Evolutionary conservation across 2,888 invertebrate species (phyloP).

Genomic region (Drosophila atroscutellata): DNA sequence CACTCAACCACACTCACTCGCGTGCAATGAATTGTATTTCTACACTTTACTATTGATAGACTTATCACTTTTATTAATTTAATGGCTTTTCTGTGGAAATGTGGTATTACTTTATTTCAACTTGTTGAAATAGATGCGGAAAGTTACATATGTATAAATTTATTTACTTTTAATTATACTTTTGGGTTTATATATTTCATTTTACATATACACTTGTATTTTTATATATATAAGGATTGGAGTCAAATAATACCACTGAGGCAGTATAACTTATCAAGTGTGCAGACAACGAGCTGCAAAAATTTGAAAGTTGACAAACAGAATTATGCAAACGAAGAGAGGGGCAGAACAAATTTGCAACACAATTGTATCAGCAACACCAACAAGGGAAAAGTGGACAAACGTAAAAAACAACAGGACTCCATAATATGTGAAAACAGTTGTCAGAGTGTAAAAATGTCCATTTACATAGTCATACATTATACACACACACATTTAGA

Average conservation of each 20-base stretch:
- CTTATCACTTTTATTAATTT: background rate
- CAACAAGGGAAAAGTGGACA: slow-evolving; percentile 11
- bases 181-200: background rate
- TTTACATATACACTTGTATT: background rate
- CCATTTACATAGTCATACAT: slow-evolving; percentile 77
- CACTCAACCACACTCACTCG: background rate
- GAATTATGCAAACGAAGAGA: slow-evolving; percentile 69
- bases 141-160: background rate
- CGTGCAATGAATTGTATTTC: background rate
- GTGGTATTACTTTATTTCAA: background rate
- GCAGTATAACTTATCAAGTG: slow-evolving; percentile 17
- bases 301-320: slow-evolving; percentile 72
- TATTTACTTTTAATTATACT: background rate
- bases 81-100: background rate
- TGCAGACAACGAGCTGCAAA: slow-evolving; percentile 33
- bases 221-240: background rate
- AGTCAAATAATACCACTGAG: background rate
- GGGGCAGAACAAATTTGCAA: slow-evolving; percentile 47
- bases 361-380: slow-evolving; percentile 20
- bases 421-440: slow-evolving; percentile 70
- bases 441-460: slow-evolving; percentile 75
- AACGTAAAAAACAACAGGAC: slow-evolving; percentile 45
- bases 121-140: background rate
- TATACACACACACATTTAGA: slow-evolving; percentile 42
- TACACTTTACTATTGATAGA: background rate